phyloP scores from a whole-genome alignment of 2,113 vertebrate species.

The Perca schrenkii region DNA sequence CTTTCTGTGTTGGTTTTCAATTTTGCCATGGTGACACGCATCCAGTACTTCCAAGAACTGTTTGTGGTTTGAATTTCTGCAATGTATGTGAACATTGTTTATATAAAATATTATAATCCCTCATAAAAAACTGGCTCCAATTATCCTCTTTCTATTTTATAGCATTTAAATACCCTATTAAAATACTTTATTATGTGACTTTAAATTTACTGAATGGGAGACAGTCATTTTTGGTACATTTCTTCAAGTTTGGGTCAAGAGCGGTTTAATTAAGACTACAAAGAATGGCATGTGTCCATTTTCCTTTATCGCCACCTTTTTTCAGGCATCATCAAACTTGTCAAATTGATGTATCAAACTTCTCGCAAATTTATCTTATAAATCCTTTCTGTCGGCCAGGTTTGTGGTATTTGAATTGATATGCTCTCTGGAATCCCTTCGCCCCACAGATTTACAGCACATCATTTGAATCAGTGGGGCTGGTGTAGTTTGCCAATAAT shows the following conservation, averaged over 20 bases:
- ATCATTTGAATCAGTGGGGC: constrained; percentile 31
- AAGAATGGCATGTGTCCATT: constrained; percentile 16
- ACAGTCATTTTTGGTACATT: constrained; percentile 13
- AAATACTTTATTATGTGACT: constrained; percentile 31
- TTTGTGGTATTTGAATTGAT: constrained; percentile 52
- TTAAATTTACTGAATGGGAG: constrained; percentile 23
- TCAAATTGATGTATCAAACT: background rate
- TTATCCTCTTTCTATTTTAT: constrained; percentile 26
- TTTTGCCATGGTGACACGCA: constrained; percentile 52
- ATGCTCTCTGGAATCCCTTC: constrained; percentile 34
- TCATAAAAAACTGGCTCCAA: constrained; percentile 53
- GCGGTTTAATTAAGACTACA: constrained; percentile 42
- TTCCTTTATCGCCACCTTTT: constrained; percentile 4
- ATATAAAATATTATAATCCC: constrained; percentile 65
- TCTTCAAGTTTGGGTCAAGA: constrained; percentile 7
- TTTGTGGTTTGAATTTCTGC: constrained; percentile 65
- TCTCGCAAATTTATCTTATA: constrained; percentile 13
- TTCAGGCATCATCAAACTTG: constrained; percentile 11
- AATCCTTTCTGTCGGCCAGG: constrained; percentile 38
- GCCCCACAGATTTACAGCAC: constrained; percentile 47
- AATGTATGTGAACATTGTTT: constrained; percentile 56
- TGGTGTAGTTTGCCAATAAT: constrained; percentile 29
- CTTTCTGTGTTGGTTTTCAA: constrained; percentile 52
- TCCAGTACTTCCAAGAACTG: constrained; percentile 52
- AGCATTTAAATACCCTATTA: constrained; percentile 24